Percentiles rank a stretch among this genome's conserved stretches.
Conservation (phyloP, 2,888 invertebrate genomes). For the Dasysyrphus albostriatus region DNA sequence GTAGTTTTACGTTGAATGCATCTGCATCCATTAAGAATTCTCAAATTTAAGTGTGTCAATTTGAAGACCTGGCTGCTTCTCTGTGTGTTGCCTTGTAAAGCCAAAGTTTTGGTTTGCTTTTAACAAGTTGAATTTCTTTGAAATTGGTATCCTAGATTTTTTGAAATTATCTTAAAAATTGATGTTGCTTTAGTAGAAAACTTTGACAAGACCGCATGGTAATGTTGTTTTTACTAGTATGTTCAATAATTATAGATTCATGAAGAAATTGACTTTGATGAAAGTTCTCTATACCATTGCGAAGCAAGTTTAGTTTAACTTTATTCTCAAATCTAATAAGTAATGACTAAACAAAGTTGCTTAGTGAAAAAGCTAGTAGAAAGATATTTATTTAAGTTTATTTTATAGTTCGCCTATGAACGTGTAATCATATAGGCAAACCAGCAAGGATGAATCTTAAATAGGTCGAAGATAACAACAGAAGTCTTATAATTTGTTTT, state of each 20-base stretch:
- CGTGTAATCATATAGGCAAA: too few relatives aligned
- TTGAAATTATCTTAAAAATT: conserved; percentile 34
- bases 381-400: too few relatives aligned
- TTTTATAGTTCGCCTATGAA: too few relatives aligned
- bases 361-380: too few relatives aligned
- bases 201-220: conserved; percentile 19
- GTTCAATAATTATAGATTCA: conserved; percentile 14
- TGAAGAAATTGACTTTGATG: conserved; percentile 17
- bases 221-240: not conserved
- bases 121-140: conserved; percentile 40
- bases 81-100: not conserved
- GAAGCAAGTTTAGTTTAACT: not conserved
- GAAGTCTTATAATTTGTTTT: too few relatives aligned
- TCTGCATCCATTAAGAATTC: conserved; percentile 49
- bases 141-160: conserved; percentile 4
- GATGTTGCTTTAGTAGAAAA: conserved; percentile 35
- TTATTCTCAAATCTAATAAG: not conserved
- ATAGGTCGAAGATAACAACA: too few relatives aligned
- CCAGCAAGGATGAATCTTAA: too few relatives aligned
- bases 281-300: not conserved
- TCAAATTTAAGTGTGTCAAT: conserved; percentile 57
- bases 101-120: conserved; percentile 16
- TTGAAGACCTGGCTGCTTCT: conserved; percentile 5
- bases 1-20: conserved; percentile 53
- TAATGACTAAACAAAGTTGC: not conserved